Conservation (phyloP, 2,113 vertebrate genomes). For the Motacilla tschutschensis region DNA sequence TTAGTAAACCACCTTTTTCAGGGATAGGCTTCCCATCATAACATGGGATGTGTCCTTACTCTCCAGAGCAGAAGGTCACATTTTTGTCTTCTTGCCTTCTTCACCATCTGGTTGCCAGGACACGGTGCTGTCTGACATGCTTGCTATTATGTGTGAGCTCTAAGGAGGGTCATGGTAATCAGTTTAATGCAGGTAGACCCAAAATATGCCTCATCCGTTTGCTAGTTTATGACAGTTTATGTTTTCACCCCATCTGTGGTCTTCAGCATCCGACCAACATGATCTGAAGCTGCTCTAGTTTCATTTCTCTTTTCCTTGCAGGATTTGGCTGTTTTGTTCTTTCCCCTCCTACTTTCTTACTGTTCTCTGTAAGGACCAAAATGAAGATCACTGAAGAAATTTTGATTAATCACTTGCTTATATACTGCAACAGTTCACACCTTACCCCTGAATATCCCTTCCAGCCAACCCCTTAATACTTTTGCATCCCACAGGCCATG, state of each 20-base stretch:
- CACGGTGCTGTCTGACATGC: neutral
- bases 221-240: neutral
- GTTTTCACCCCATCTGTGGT: neutral
- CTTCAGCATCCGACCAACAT: neutral
- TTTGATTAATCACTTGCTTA: neutral
- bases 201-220: neutral
- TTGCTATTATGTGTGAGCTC: neutral
- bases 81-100: neutral
- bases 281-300: neutral
- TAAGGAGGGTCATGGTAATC: neutral
- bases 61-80: rapidly evolving
- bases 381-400: neutral
- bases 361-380: neutral
- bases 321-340: neutral
- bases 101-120: neutral
- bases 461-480: neutral
- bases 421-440: neutral
- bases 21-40: neutral
- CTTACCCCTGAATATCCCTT: neutral
- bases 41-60: neutral
- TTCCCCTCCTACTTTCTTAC: neutral
- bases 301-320: neutral
- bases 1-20: neutral
- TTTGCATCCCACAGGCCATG: neutral
- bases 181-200: neutral